phyloP scores from a whole-genome alignment of 2,888 invertebrate genomes.

The Leucania comma region DNA sequence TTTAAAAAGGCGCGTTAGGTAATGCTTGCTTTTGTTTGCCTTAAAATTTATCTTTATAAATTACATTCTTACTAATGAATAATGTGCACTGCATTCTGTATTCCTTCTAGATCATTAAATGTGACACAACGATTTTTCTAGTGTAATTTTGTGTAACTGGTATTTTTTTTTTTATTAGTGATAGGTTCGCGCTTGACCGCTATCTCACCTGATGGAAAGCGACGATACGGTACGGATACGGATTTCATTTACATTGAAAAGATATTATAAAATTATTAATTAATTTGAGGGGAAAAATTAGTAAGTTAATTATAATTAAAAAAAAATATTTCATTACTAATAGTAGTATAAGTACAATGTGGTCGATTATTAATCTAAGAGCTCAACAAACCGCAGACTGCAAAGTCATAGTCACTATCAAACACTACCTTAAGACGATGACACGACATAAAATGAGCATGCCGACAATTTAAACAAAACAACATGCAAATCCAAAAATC shows the following conservation, averaged over 20 bases:
- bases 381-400: background rate
- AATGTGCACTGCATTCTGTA: background rate
- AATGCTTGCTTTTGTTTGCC: background rate
- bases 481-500: conserved; percentile 61
- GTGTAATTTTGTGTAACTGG: background rate
- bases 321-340: too few species aligned
- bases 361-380: too few species aligned
- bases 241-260: too few species aligned
- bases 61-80: background rate
- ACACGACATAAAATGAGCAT: conserved; percentile 36
- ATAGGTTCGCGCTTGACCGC: too few species aligned
- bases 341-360: too few species aligned
- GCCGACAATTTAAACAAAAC: conserved; percentile 47
- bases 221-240: too few species aligned
- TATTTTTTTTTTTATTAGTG: too few species aligned
- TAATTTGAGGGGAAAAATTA: too few species aligned
- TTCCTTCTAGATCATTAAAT: background rate
- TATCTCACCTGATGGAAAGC: too few species aligned
- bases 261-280: too few species aligned
- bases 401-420: conserved; percentile 26
- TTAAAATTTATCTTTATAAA: background rate
- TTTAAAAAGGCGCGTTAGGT: conserved; percentile 31
- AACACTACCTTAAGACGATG: conserved; percentile 21
- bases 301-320: too few species aligned
- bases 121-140: background rate